Base-by-base conservation (phyloP, 2,888 invertebrate genomes). In the Alitta virens region DNA sequence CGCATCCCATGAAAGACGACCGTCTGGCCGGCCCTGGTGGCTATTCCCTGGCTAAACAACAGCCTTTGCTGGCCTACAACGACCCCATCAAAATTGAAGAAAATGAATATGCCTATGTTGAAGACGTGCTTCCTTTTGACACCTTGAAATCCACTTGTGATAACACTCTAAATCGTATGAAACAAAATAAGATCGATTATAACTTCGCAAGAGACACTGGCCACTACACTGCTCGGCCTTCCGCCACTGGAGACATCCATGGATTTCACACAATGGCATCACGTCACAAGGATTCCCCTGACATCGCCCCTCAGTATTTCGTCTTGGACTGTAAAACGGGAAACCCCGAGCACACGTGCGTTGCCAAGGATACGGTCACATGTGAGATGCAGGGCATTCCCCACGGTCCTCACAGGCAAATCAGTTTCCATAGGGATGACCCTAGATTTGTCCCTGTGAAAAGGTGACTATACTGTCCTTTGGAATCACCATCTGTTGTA, bases 41-140 rank as follows among this genome's bases (percentile, higher is more conserved):
- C 18, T 46, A 46, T 16, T 21, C 46, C 7, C 46, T 12, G n/a
- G 18, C n/a, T 7, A 46, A 46, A 46, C 46, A 46, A 21, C 46
- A 46, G 46, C 46, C 46, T 21, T 21, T 46, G n/a, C 46, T 46
- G 46, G 5, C 46, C n/a, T 46, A 46, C 21, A n/a, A 46, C 18
- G 46, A 46, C 21, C 7, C 46, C 18, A 18, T n/a, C 46, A 46
- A 21, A 21, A 46, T 46, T 9, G 52, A 52, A 38, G 50, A 60
- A 16, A 49, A 46, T 49, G 60, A 60, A 43, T 60, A 60, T 33
- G 60, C 53, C 46, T 60, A 54, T 43, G 60, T 60, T 24, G 60
- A 60, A 18, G 60, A 60, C 43, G 40, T 60, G 43, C 59, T 21
- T 5, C 46, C 18, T 7, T 46, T 46, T 16, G 46, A 46, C 21